A percentile compares a stretch with the other conserved stretches of the same genome.
These are phyloP conservation scores for Todus mexicanus DNA, from an alignment of 2,797 vertebrate genomes.

Conservation along the genomic window DNA sequence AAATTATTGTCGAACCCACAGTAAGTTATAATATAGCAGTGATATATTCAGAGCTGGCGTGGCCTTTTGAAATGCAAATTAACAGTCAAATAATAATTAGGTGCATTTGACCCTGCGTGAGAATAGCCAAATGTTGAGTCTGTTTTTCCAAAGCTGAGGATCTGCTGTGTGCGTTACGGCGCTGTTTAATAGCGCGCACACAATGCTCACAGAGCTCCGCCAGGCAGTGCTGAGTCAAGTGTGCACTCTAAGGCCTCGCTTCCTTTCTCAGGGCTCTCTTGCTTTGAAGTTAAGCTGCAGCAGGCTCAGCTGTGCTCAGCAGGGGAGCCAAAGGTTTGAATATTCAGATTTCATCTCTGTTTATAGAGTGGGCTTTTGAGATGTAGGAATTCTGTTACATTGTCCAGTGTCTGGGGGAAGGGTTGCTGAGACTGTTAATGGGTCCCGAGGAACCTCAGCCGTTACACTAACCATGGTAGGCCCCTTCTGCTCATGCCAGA, in stretches of 20 bases:
- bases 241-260: neutral
- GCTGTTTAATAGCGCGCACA: neutral
- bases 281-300: constrained; percentile 60
- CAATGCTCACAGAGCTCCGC: neutral
- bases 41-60: neutral
- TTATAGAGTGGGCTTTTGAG: constrained; percentile 40
- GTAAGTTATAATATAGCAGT: neutral
- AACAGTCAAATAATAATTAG: neutral
- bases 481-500: neutral
- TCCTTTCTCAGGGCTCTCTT: constrained; percentile 53
- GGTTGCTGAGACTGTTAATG: constrained; percentile 5
- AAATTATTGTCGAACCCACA: neutral
- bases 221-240: neutral
- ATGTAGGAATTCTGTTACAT: constrained; percentile 43
- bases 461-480: neutral
- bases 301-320: constrained; percentile 54
- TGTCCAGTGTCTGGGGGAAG: constrained; percentile 4
- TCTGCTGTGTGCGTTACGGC: neutral
- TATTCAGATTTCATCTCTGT: constrained; percentile 62
- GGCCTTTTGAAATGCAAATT: constrained; percentile 1
- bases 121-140: neutral
- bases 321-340: constrained; percentile 22
- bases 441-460: constrained; percentile 37
- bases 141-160: neutral
- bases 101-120: neutral